Conservation (phyloP, 2,797 vertebrate genomes). For the Staurois parvus region DNA sequence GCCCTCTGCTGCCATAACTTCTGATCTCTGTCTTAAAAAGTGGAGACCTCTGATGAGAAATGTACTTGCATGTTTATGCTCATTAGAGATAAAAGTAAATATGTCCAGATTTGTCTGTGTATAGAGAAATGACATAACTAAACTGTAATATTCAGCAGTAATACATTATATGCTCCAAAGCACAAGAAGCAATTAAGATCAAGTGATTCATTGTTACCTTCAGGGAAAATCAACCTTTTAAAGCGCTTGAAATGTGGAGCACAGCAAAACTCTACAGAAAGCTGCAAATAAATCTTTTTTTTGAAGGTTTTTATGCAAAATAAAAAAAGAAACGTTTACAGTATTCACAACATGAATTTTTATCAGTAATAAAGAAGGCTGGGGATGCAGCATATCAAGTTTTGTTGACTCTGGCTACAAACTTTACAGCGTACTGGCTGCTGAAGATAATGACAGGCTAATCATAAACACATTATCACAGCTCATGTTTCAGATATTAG, state of each 20-base stretch:
- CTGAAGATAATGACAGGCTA: not conserved
- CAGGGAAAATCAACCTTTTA: constrained; percentile 64
- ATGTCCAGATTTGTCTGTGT: constrained; percentile 46
- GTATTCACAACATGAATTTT: constrained; percentile 29
- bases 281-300: constrained; percentile 33
- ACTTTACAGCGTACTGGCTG: not conserved
- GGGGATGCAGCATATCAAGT: not conserved
- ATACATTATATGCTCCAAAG: constrained; percentile 58
- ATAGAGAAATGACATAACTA: constrained; percentile 55
- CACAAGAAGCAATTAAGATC: constrained; percentile 64
- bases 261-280: constrained; percentile 58
- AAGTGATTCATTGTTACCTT: constrained; percentile 64
- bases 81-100: constrained; percentile 56
- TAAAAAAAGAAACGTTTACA: constrained; percentile 30
- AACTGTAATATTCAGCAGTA: constrained; percentile 62
- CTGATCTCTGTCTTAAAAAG: not conserved
- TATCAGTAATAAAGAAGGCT: constrained; percentile 28
- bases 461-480: constrained; percentile 2
- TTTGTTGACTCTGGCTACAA: not conserved
- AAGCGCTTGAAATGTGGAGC: constrained; percentile 61
- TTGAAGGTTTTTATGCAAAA: constrained; percentile 16
- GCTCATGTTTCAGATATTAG: not conserved
- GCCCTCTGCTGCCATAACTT: no score
- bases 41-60: constrained; percentile 24
- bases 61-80: constrained; percentile 42